Evolutionary conservation across 2,888 invertebrate species (phyloP), one percentile per base, ranked within the genome.

Genomic region (Pseudanteris insignis): DNA sequence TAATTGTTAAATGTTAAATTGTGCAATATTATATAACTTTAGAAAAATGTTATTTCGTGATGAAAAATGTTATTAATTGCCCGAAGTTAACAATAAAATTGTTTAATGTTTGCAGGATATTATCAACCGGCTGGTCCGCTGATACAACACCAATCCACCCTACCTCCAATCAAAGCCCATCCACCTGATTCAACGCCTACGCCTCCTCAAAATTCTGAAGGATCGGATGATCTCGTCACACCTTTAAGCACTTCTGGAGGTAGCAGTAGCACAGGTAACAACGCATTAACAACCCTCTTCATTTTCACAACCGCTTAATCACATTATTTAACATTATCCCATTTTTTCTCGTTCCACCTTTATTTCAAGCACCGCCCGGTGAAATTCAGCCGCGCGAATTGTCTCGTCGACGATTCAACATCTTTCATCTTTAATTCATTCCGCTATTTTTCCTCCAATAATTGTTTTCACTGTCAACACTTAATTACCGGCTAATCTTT

Each of bases 111-210:
- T 0, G 18, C 85, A 92, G 92, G 92, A 79, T 92, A 92, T 80
- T 94, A 93, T 83, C 94, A 94, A 83, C 94, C 94, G 70, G 93
- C 94, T 70, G 94, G 94, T 66, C 94, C 94, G 70, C 85, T 94
- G 80, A 93, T 94, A 72, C 79, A 80, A 67, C 78, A 81, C 70
- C 77, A 80, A 51, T 74, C 84, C 67, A 85, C 84, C 73, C 69
- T 76, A 67, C 53, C 46, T 66, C 76, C 80, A 50, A 75, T 79
- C 33, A 79, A 77, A 65, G 78, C 73, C 29, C 80, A 78, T 37
- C 78, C 78, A 64, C 75, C 75, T 57, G 77, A 79, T 67, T 73
- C 80, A 47, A 77, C 79, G 55, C 77, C 78, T 28, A 79, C 80
- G 32, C 80, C 80, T 18, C 80, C 80, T 2, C 80, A 80, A 64